Base-by-base conservation (phyloP, 2,888 invertebrate species). In the Trimorus sp. region DNA sequence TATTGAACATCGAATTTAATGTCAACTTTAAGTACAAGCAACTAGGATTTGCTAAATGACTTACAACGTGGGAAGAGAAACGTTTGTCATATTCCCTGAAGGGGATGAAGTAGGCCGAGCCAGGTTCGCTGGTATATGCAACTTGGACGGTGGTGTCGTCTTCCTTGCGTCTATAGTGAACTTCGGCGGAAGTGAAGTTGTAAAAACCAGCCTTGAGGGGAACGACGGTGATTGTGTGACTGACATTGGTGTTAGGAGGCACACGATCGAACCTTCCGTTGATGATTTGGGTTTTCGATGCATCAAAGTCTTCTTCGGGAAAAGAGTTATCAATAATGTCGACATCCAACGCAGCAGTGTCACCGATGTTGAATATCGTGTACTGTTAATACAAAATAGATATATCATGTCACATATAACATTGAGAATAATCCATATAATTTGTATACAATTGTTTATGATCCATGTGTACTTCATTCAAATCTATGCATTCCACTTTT, bases 151-250 rank as follows among this genome's bases (percentile, higher is more conserved):
- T 96, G 92, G 94, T 93, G 48, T 95, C 94, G 89, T 98, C 98
- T 92, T 98, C 98, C 82, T 95, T 95, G 58, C 96, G 94, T 88
- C 95, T 95, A 93, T 99, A 99, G 56, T 95, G 95, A 73, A 98
- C 94, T 92, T 98, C 97, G 82, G 99, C 99, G 66, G 98, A 96
- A 1, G 98, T 97, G 92, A 99, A 99, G 92, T 99, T 99, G 93
- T 98, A 99, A 92, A 97, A 97, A 40, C 99, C 99, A 89, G 94
- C 97, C 89, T 95, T 95, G 88, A 95, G 95, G 5, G 99, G 99
- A 83, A 97, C 93, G 11, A 99, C 95, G 7, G 99, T 96, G 16
- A 98, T 96, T 5, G 97, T 96, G 92, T 99, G 99, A 0, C 98
- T 96, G 2, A 98, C 97, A 92, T 99, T 99, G 12, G 96, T 96